Conservation (phyloP, 2,113 vertebrate species). For the Perca flavescens region DNA sequence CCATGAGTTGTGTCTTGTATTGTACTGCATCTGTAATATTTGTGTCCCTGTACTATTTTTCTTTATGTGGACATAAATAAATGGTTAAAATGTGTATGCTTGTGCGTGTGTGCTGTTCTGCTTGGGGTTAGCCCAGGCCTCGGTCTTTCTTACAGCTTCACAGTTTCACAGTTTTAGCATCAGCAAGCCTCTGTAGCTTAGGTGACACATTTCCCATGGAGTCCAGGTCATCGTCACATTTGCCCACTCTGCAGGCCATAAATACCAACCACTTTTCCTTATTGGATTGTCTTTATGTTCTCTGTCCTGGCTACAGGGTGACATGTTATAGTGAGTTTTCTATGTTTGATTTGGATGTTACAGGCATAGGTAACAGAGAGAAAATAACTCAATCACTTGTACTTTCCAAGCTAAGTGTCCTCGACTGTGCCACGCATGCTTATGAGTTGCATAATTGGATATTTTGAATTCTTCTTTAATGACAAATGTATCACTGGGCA, state of each 20-base stretch:
- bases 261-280: constrained; percentile 53
- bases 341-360: background rate
- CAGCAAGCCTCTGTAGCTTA: constrained; percentile 43
- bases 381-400: background rate
- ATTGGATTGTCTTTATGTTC: constrained; percentile 1
- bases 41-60: no score
- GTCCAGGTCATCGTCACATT: constrained; percentile 29
- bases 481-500: constrained; percentile 4
- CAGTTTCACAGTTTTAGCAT: constrained; percentile 10
- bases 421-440: background rate
- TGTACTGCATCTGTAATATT: no score
- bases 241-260: constrained; percentile 23
- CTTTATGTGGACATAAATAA: no score
- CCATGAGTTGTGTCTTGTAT: no score
- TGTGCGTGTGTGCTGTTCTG: background rate
- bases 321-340: background rate
- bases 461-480: constrained; percentile 59
- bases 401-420: background rate
- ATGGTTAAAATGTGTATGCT: no score
- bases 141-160: constrained; percentile 5
- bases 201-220: constrained; percentile 72
- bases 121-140: constrained; percentile 21
- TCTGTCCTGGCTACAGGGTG: background rate
- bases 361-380: background rate
- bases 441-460: constrained; percentile 42